Evolutionary conservation across 2,888 invertebrate genomes (phyloP).

Genomic region (Dastarcus helophoroides): DNA sequence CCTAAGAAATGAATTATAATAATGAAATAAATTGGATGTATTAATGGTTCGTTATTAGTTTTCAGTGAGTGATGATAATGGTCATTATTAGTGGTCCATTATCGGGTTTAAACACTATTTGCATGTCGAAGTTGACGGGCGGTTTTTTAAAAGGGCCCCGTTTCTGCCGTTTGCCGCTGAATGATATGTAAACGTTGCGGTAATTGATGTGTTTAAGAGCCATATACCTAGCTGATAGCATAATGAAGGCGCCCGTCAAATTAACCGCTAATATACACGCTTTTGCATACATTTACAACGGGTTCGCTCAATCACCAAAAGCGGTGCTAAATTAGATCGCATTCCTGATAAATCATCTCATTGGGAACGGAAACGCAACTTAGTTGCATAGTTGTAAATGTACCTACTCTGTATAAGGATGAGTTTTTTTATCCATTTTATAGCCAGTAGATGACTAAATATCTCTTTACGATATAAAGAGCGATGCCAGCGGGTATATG

Average conservation of each 20-base stretch:
- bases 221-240: constrained; percentile 21
- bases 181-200: constrained; percentile 14
- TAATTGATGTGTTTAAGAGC: constrained; percentile 25
- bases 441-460: too few species aligned
- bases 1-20: constrained; percentile 35
- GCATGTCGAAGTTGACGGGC: constrained; percentile 18
- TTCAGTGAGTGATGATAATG: constrained; percentile 36
- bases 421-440: too few species aligned
- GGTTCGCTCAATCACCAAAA: too few species aligned
- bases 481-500: too few species aligned
- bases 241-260: constrained; percentile 29
- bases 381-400: too few species aligned
- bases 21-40: constrained; percentile 39
- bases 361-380: too few species aligned
- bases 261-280: constrained; percentile 31
- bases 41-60: constrained; percentile 38
- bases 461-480: too few species aligned
- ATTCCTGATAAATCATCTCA: too few species aligned
- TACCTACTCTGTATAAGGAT: too few species aligned
- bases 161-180: neutral
- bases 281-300: constrained; percentile 35
- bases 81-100: constrained; percentile 30
- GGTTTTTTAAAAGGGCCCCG: constrained; percentile 2
- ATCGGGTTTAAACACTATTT: constrained; percentile 24
- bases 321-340: too few species aligned